Evolutionary conservation across 1,140 invertebrate genomes (phyloP), one percentile per base, ranked within the genome.

Genomic region (Meloidogyne floridensis): DNA sequence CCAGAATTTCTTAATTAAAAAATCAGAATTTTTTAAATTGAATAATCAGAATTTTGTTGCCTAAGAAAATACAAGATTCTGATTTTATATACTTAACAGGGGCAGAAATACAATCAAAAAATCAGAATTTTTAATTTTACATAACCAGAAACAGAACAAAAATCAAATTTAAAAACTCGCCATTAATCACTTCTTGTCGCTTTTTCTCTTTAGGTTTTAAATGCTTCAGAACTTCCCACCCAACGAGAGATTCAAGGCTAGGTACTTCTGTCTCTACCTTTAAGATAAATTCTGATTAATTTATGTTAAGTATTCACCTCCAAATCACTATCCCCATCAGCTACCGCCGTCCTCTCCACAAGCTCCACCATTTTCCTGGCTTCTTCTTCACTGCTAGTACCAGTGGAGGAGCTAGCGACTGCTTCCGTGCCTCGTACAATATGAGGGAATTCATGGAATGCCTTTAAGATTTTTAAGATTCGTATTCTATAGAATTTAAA

Each of bases 111-210:
- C n/a, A 54, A 54, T 54, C 11, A 54, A 54, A 15, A 56, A 56
- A 56, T 56, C 54, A 56, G 56, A 65, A 65, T 65, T 65, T 65
- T 65, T 47, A 6, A 47, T 47, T 47, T 47, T 47, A 47, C 2
- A 3, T 3, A 3, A 47, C 6, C 43, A 47, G 43, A 47, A 47
- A 47, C 6, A 47, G 18, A 18, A 56, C 13, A 10, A 15, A 53
- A 15, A 42, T 79, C 15, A 51, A 20, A 86, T 97, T n/a, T n/a
- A 15, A n/a, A 65, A 65, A 65, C 56, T 65, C n/a, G 15, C 96
- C 96, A 91, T 98, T 98, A 81, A 98, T 95, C 88, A 98, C 95
- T 92, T 98, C 96, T 91, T 98, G 97, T 84, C 96, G 92, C 90
- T 98, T 98, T 90, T 94, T 94, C 91, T 95, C 93, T 86, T 93